Conservation (phyloP, 2,113 vertebrate species). For the Chauna torquata region DNA sequence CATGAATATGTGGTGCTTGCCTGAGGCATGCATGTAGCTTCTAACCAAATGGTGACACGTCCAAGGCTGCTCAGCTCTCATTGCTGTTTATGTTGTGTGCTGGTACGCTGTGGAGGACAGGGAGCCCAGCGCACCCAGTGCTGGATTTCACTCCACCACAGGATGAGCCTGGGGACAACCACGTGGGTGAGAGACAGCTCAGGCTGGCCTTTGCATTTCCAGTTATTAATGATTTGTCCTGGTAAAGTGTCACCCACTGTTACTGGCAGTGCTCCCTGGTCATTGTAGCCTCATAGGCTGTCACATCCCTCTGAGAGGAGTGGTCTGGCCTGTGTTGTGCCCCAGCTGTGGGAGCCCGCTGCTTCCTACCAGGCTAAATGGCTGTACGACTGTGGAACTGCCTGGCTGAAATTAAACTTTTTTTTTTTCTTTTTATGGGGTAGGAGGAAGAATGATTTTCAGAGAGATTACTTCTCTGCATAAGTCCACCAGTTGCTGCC, state of each 20-base stretch:
- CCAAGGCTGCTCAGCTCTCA: not conserved
- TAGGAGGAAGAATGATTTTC: not conserved
- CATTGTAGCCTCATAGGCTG: fast-evolving
- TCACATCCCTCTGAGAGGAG: fast-evolving
- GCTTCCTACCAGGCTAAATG: not conserved
- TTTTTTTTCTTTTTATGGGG: not conserved
- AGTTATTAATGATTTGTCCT: fast-evolving
- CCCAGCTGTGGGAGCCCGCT: not conserved
- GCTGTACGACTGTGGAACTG: fast-evolving
- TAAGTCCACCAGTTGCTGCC: not conserved
- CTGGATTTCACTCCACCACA: fast-evolving
- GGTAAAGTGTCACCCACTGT: not conserved
- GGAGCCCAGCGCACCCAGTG: fast-evolving
- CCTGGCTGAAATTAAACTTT: not conserved
- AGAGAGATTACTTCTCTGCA: not conserved
- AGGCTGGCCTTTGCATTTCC: not conserved
- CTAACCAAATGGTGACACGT: too few species aligned
- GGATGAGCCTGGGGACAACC: fast-evolving
- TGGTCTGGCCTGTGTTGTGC: fast-evolving
- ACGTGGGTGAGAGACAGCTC: fast-evolving
- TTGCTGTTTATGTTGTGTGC: not conserved
- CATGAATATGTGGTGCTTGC: not conserved
- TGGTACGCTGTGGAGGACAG: fast-evolving
- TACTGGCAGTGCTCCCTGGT: not conserved
- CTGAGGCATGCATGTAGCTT: fast-evolving